Evolutionary conservation across 2,797 vertebrate genomes (phyloP), one percentile per base, ranked within the genome.

Genomic region (Halcyon chelicuti): DNA sequence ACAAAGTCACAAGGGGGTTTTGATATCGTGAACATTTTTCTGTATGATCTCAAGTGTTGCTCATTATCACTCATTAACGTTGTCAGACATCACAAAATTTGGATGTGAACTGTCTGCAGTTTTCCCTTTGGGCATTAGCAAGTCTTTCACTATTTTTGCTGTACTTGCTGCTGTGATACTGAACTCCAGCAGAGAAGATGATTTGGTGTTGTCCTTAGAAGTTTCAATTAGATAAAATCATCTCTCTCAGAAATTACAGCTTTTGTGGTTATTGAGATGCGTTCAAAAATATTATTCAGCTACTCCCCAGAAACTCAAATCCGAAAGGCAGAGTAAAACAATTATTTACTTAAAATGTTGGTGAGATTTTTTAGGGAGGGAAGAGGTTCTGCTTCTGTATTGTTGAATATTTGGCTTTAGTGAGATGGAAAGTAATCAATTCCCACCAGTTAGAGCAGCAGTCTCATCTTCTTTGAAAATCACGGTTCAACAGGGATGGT

Each of bases 31-130:
- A 57, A 25, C 65, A 55, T 79, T 68, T 94, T 93, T 72, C 72
- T 82, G 47, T 87, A 10, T 77, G 52, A 80, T 94, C 85, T 91
- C 49, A 63, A 68, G 85, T 68, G 65, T 72, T 83, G 54, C 61
- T 97, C 54, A 42, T 95, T 94, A 90, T 77, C 89, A 46, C 81
- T 94, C 84, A 74, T 89, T 86, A 89, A 51, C 14, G 23, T 83
- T 91, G 87, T 80, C 82, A 91, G 60, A 83, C 65, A 90, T 93
- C 79, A 83, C 76, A 90, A 54, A 92, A 83, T 65, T 44, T 20
- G 66, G 57, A 76, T 90, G 55, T 73, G 88, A 94, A 46, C 86
- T 87, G 80, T 57, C 86, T 93, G 77, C 52, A 35, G 31, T 66
- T 90, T 84, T 66, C 67, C 62, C 39, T 85, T 90, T 54, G 70